phyloP scores from a whole-genome alignment of 2,797 vertebrate species.

The Oryzias sinensis region DNA sequence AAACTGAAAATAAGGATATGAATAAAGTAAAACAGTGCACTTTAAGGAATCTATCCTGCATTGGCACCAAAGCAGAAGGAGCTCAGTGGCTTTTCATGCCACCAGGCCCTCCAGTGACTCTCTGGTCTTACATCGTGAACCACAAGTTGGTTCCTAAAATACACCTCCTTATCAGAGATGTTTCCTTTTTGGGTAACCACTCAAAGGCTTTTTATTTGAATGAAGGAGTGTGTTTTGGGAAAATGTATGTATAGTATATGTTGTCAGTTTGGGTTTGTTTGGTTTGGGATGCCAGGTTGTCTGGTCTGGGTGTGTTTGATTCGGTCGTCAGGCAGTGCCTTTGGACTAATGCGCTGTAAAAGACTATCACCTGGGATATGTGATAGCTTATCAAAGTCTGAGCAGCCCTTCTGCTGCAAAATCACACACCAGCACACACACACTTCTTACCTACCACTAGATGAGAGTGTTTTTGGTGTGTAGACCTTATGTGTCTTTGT shows the following conservation, averaged over 20 bases:
- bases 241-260: constrained; percentile 65
- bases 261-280: constrained; percentile 62
- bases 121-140: constrained; percentile 3
- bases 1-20: too few species aligned
- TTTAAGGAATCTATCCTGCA: too few species aligned
- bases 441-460: constrained; percentile 41
- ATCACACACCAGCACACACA: constrained; percentile 27
- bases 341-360: constrained; percentile 91
- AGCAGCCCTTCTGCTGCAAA: constrained; percentile 90
- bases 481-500: constrained; percentile 18
- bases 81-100: neutral
- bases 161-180: constrained; percentile 44
- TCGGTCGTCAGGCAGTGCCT: constrained; percentile 82
- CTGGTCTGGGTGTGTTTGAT: constrained; percentile 73
- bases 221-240: constrained; percentile 42
- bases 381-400: constrained; percentile 99
- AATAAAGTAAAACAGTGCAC: too few species aligned
- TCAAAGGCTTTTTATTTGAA: constrained; percentile 23
- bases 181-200: constrained; percentile 25
- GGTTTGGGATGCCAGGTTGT: constrained; percentile 69
- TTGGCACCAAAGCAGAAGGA: neutral
- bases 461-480: constrained; percentile 37
- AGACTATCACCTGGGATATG: constrained; percentile 94
- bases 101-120: constrained; percentile 15
- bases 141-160: constrained; percentile 18